Evolutionary conservation across 2,113 vertebrate species (phyloP).

Genomic region (Leptocoma aspasia): DNA sequence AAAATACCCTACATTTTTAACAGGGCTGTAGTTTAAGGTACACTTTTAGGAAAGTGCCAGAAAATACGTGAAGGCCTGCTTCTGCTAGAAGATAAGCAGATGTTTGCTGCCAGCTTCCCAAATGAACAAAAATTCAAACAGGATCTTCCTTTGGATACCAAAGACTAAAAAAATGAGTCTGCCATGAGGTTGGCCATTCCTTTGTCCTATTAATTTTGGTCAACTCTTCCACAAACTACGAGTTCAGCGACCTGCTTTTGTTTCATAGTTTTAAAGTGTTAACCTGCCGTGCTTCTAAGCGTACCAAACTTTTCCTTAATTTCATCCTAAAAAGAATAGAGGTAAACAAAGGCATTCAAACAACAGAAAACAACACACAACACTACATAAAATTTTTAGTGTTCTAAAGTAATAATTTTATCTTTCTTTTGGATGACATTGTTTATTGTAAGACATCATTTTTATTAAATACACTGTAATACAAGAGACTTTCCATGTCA

Average conservation of each 20-base stretch:
- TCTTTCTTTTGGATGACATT: constrained; percentile 72
- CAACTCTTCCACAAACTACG: neutral
- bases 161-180: neutral
- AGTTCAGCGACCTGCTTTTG: neutral
- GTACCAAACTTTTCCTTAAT: neutral
- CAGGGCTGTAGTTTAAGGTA: neutral
- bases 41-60: neutral
- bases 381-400: neutral
- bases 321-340: neutral
- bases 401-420: constrained; percentile 55
- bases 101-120: neutral
- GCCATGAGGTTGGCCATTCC: neutral
- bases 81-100: neutral
- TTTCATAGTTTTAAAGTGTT: neutral
- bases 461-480: constrained; percentile 96
- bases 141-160: neutral
- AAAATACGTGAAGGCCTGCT: neutral
- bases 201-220: neutral
- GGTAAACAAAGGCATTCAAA: neutral
- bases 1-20: neutral
- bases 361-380: neutral
- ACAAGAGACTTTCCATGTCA: constrained; percentile 90
- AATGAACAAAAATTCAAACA: neutral
- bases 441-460: constrained; percentile 89
- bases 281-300: neutral